These are phyloP conservation scores for Amphiura filiformis DNA, from an alignment of 35 echinoderm and acorn worm species.

Conservation along the genomic window DNA sequence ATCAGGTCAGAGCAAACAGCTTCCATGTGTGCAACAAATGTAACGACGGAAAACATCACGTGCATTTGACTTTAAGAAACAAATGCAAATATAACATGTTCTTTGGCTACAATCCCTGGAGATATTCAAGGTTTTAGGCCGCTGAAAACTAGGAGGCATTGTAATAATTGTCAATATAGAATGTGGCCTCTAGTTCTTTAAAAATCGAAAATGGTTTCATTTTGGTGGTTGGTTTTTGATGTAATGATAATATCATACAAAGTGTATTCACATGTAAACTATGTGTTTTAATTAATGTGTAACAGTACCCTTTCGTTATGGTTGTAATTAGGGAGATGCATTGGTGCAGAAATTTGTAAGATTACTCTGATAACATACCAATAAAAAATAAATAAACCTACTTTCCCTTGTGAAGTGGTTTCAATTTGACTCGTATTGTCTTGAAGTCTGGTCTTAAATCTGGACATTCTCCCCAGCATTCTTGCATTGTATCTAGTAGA, in stretches of 20 bases:
- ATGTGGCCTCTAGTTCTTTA: too few species aligned
- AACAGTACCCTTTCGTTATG: background rate
- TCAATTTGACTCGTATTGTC: conserved; percentile 57
- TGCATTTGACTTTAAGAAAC: too few species aligned
- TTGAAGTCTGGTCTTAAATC: conserved; percentile 92
- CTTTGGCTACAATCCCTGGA: too few species aligned
- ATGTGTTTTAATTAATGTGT: background rate
- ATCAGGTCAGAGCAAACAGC: background rate
- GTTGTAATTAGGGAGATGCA: background rate
- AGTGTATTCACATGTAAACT: background rate
- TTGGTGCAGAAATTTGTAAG: background rate
- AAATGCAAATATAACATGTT: too few species aligned
- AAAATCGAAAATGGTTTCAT: too few species aligned
- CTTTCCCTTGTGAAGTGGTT: conserved; percentile 90
- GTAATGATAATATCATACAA: background rate
- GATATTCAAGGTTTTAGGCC: too few species aligned
- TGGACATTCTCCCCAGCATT: conserved; percentile 85
- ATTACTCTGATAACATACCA: background rate
- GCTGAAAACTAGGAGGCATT: too few species aligned
- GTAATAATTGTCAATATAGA: too few species aligned
- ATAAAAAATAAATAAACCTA: conserved; percentile 48
- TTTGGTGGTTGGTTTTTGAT: too few species aligned
- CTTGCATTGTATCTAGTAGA: conserved; percentile 81
- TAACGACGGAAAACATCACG: too few species aligned
- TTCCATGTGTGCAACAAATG: too few species aligned